Base-by-base conservation (phyloP, 1,140 invertebrate genomes). In the Formica selysi region DNA sequence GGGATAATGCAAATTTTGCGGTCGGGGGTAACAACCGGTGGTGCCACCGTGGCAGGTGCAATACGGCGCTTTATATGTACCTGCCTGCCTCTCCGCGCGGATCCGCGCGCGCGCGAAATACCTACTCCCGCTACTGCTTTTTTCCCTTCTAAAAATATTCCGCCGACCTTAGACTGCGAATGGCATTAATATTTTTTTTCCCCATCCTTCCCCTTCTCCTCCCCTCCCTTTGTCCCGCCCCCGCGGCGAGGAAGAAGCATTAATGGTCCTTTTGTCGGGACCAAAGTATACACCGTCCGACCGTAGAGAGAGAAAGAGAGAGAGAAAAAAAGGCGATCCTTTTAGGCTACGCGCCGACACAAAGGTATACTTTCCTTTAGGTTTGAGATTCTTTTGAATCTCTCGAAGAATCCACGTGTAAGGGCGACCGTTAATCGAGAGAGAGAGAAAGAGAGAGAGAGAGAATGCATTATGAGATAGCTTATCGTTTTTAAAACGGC, bases 21-120 rank as follows among this genome's bases (percentile, higher is more conserved):
- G 76, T 89, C 89, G 91, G 87, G 86, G 81, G 88, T 90, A 89
- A 41, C 62, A 76, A 86, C 86, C 87, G 89, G 91, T 87, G 91
- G 91, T 91, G 87, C 88, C 86, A 85, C 86, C 26, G 90, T 93
- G 91, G 92, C 93, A 93, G 93, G 92, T 93, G 92, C 90, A 93
- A 86, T 91, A 91, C 88, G 81, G 85, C 48, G 48, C 74, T 86
- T 87, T 85, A 32, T 32, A 32, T 32, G 76, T 89, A 79, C 86
- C 86, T 87, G 87, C 86, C 48, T 51, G 44, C 44, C 16, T 51
- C 48, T 51, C 16, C 48, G 48, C 48, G 48, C 16, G 48, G 68
- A 62, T 83, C 8, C 79, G 48, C 36, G 79, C 68, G 26, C 26
- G 79, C 68, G 79, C 79, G 62, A 70, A 87, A 87, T 92, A 92